Conservation (phyloP, 1,140 invertebrate genomes). For the Drosophila prosaltans region DNA sequence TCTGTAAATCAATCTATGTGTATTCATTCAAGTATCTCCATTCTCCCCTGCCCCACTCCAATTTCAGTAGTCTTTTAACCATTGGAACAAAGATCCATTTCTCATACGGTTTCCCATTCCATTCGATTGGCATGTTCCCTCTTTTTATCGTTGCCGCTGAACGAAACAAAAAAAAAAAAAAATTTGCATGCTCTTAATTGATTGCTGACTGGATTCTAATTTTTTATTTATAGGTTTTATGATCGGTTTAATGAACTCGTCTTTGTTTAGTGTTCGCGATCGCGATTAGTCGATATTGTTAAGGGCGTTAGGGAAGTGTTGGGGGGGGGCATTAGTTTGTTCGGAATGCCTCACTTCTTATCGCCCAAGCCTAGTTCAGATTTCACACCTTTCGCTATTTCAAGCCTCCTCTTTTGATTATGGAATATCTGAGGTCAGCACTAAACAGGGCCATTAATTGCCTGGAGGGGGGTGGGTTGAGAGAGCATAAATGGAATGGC, state of each 20-base stretch:
- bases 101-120: slow-evolving; percentile 4
- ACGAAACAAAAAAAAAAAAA: background rate
- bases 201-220: slow-evolving; percentile 71
- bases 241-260: slow-evolving; percentile 53
- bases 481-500: slow-evolving; percentile 21
- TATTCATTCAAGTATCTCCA: background rate
- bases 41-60: background rate
- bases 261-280: slow-evolving; percentile 10
- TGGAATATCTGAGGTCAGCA: background rate
- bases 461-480: background rate
- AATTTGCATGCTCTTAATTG: slow-evolving; percentile 74
- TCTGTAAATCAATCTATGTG: slow-evolving; percentile 10
- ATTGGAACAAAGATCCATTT: slow-evolving; percentile 11
- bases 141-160: slow-evolving; percentile 61
- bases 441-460: background rate
- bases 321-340: background rate
- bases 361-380: slow-evolving; percentile 12
- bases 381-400: slow-evolving; percentile 40
- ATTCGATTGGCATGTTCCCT: slow-evolving; percentile 9
- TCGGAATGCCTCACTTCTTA: slow-evolving; percentile 1
- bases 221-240: slow-evolving; percentile 55
- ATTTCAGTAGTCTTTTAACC: background rate
- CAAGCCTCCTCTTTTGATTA: no score
- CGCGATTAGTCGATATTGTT: background rate
- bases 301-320: no score